Base-by-base conservation (phyloP, 2,888 invertebrate species). In the Amphipyra berbera region DNA sequence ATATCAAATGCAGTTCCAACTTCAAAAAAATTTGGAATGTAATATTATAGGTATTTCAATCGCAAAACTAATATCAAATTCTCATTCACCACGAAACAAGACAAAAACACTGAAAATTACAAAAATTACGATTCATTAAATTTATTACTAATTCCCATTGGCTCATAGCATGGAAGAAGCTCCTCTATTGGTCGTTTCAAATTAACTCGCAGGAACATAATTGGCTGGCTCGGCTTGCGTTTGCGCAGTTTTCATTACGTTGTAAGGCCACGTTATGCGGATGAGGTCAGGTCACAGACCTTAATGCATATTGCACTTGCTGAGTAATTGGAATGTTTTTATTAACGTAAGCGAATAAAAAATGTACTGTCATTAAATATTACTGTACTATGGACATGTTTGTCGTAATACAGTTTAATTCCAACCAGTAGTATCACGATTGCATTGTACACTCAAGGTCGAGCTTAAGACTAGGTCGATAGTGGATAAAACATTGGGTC, bases 231-330 rank as follows among this genome's bases (percentile, higher is more conserved):
- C 59, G 42, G 42, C 40, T 65, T 68, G 75, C 73, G 63, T 56
- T 76, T 65, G 74, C 66, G 73, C 75, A 79, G 76, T 82, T 77
- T 79, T 82, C 81, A 82, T 82, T 81, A 76, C 70, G 62, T 49
- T 76, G 57, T 74, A 82, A 83, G 83, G 82, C 76, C 82, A 74
- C 69, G 64, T 69, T 69, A 66, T 68, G 60, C 73, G 69, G 76
- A 81, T 82, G 79, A 82, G 83, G 82, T 84, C 81, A 80, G 80
- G 81, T 82, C 81, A 79, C 79, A 77, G 73, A 83, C 82, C 79
- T 74, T 77, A 81, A 76, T 81, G 79, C 78, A 82, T 73, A 73
- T 76, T 79, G 76, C 76, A 81, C 79, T 77, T 79, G 77, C 71
- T 61, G 68, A 58, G 56, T 68, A 74, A 67, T 74, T 77, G 68